Evolutionary conservation across 2,113 vertebrate genomes (phyloP), one percentile per base, ranked within the genome.

Genomic region (Miniopterus natalensis): DNA sequence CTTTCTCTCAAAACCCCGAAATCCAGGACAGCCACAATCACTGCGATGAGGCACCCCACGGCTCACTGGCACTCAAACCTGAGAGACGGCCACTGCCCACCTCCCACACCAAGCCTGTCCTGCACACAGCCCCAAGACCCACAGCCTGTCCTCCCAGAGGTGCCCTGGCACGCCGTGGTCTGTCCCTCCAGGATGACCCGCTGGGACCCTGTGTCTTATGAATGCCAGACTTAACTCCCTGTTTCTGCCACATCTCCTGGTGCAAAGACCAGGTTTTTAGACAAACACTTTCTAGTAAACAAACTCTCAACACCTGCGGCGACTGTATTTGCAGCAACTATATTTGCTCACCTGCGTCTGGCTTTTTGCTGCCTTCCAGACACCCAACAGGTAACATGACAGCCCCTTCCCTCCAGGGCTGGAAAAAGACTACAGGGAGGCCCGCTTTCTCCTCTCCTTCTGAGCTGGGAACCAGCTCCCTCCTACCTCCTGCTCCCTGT

Each of bases 1-100:
- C 47, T 66, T 90, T 92, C 88, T 66, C 57, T 63, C 57, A 75
- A 84, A 59, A 68, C 55, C 11, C 84, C 47, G 42, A 59, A 92
- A 57, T 51, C 31, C 68, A 95, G 17, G 61, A n/a, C 2, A 85
- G 55, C 47, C 49, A 66, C 57, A 77, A 66, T 55, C 78, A 53
- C 12, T 31, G 9, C 7, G 3, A 15, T 31, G 55, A 36, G 14
- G 68, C 0, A 0, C 85, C 83, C n/a, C 17, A 61, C 4, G 5
- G 61, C 23, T 91, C 59, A 47, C 47, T 4, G 68, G 13, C 20
- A 95, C 53, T 31, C 15, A 36, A 71, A 42, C 55, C 40, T 53
- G 68, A 65, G 12, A 90, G 42, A 81, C 42, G 18, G 13, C 27
- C 4, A 18, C 61, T 5, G 12, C 61, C 61, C 59, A 10, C 74